Conservation (phyloP, 2,888 invertebrate genomes). For the Adineta ricciae region DNA sequence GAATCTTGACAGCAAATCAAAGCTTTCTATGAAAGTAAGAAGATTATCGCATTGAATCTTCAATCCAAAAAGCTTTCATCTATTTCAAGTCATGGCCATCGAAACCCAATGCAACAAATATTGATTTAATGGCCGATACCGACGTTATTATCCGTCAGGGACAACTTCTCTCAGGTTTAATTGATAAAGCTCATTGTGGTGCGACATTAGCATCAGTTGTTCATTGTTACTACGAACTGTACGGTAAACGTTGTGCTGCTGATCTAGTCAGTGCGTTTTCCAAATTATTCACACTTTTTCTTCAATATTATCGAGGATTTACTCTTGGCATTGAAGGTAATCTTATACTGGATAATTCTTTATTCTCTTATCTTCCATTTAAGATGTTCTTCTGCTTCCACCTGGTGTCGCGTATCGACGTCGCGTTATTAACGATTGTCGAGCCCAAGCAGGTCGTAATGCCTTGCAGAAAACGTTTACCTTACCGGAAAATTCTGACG, state of each 20-base stretch:
- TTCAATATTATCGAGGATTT: conserved; percentile 74
- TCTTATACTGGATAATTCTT: background rate
- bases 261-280: conserved; percentile 76
- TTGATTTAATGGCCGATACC: conserved; percentile 68
- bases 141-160: conserved; percentile 78
- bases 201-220: conserved; percentile 85
- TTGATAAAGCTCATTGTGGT: conserved; percentile 93
- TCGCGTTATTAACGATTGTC: background rate
- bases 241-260: conserved; percentile 75
- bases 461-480: background rate
- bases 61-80: background rate
- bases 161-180: conserved; percentile 74
- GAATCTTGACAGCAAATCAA: conserved; percentile 19
- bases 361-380: background rate
- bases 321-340: conserved; percentile 85
- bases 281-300: conserved; percentile 75
- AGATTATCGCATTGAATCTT: background rate
- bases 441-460: background rate
- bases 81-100: conserved; percentile 58
- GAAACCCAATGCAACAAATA: conserved; percentile 42
- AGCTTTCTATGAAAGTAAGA: conserved; percentile 27
- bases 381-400: conserved; percentile 9
- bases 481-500: background rate
- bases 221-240: conserved; percentile 83
- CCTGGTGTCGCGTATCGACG: background rate